Conservation (phyloP, 2,113 vertebrate genomes). For the Hylia prasina region DNA sequence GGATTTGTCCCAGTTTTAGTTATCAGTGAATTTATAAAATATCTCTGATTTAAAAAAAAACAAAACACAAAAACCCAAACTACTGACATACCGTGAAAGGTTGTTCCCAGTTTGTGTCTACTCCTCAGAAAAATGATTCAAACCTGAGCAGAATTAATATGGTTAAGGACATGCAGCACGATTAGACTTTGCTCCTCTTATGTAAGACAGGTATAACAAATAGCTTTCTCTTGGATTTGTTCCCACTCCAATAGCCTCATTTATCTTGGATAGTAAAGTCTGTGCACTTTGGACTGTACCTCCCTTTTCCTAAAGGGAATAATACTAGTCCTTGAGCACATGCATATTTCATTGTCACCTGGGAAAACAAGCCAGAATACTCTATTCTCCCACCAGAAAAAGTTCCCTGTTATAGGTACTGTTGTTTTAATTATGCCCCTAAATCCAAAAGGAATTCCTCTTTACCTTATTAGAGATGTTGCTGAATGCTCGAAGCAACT, state of each 20-base stretch:
- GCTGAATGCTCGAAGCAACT: neutral
- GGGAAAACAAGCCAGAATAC: neutral
- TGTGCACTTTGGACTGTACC: neutral
- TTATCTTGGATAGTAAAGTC: neutral
- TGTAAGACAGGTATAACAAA: neutral
- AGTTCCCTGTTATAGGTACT: neutral
- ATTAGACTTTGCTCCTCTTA: neutral
- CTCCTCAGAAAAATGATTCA: neutral
- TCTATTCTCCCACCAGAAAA: neutral
- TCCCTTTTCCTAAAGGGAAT: neutral
- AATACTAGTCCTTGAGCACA: neutral
- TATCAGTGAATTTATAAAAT: neutral
- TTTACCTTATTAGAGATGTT: neutral
- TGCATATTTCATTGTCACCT: neutral
- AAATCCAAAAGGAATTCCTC: neutral
- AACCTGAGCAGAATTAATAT: neutral
- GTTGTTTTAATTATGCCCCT: neutral
- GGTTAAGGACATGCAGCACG: neutral
- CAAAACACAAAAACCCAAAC: too few relatives aligned
- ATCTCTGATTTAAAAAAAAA: neutral
- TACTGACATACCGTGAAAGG: slow-evolving; percentile 3
- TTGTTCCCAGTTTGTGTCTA: neutral
- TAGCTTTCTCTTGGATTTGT: neutral
- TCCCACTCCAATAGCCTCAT: neutral
- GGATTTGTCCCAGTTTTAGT: neutral